phyloP scores from a whole-genome alignment of 2,113 vertebrate species.

The Heterochromis multidens region DNA sequence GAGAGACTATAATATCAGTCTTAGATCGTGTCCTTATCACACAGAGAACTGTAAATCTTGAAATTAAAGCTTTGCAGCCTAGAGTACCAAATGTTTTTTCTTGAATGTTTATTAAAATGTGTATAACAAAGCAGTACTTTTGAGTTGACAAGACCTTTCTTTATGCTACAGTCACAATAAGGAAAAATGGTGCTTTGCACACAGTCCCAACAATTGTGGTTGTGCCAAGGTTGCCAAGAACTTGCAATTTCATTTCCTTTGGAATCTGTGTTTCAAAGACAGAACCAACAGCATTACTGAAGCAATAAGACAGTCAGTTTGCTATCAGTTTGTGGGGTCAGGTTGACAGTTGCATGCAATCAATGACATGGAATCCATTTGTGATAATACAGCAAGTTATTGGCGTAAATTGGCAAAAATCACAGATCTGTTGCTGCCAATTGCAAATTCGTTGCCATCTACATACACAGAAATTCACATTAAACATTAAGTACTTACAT shows the following conservation, averaged over 20 bases:
- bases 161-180: not conserved
- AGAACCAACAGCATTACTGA: no score
- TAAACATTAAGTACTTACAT: not conserved
- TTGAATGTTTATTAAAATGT: not conserved
- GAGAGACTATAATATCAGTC: not conserved
- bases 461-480: not conserved
- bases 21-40: not conserved
- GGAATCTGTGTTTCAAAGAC: rapidly evolving
- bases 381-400: not conserved
- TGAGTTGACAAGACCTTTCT: not conserved
- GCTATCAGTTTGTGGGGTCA: not conserved
- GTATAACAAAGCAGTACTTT: not conserved
- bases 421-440: not conserved
- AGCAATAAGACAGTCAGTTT: not conserved
- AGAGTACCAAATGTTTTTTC: not conserved
- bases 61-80: not conserved
- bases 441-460: not conserved
- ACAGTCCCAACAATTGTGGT: no score
- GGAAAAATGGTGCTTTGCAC: no score
- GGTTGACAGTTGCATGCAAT: not conserved
- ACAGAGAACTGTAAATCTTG: not conserved
- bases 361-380: no score
- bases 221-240: no score
- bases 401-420: not conserved
- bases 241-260: not conserved